Evolutionary conservation across 92 coral and sea anemone genomes (phyloP).

Genomic region (Anthopleura xanthogrammica): DNA sequence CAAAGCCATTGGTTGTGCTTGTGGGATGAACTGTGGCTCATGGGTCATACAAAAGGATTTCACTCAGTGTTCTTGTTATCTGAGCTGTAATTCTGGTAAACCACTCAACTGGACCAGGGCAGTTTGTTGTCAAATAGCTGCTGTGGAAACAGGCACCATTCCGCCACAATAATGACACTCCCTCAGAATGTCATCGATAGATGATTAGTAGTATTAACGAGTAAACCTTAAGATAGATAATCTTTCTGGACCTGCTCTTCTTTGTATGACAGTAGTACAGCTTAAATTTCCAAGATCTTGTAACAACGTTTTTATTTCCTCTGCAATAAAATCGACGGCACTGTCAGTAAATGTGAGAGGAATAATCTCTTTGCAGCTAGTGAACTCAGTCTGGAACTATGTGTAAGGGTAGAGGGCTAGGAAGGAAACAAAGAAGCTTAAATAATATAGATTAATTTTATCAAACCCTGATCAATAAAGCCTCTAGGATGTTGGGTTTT

Average conservation of each 20-base stretch:
- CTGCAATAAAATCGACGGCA: conserved; percentile 30
- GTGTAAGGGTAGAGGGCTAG: too few relatives aligned
- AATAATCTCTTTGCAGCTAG: neutral
- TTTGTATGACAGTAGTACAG: conserved; percentile 36
- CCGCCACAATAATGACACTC: too few relatives aligned
- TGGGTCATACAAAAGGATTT: neutral
- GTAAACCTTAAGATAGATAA: conserved; percentile 52
- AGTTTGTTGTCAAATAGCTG: neutral
- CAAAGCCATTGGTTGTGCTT: neutral
- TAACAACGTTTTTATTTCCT: conserved; percentile 53
- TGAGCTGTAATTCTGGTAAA: conserved; percentile 1
- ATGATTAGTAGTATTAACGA: neutral
- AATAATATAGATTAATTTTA: too few relatives aligned
- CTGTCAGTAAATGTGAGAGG: neutral
- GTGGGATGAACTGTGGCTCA: conserved; percentile 8
- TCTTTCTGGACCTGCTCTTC: conserved; percentile 71
- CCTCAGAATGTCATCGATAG: neutral
- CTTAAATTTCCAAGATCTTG: conserved; percentile 26
- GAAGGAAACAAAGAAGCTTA: too few relatives aligned
- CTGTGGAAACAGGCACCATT: neutral
- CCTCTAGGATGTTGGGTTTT: too few relatives aligned
- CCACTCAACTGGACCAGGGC: conserved; percentile 8
- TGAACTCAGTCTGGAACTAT: neutral
- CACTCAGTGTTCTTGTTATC: neutral
- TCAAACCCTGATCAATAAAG: too few relatives aligned